These are phyloP conservation scores for Micoletzkya japonica DNA, from an alignment of 2,888 invertebrate genomes.

Conservation along the genomic window DNA sequence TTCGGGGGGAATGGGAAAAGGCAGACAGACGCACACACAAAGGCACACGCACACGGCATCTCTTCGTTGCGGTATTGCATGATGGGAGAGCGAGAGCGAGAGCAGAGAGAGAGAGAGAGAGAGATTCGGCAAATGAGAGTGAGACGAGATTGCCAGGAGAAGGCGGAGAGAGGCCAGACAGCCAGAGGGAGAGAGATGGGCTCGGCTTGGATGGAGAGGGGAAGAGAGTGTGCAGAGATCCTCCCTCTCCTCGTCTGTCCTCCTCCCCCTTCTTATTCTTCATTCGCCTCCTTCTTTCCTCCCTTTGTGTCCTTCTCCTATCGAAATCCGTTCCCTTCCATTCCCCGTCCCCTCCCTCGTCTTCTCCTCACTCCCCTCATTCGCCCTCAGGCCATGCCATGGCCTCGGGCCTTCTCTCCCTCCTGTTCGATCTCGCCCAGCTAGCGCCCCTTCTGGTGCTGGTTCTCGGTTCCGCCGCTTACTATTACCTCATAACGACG, in stretches of 20 bases:
- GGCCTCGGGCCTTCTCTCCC: background rate
- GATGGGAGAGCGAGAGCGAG: no score
- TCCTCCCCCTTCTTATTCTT: background rate
- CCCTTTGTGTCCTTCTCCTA: background rate
- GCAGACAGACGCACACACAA: slow-evolving; percentile 9
- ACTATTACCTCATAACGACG: slow-evolving; percentile 25
- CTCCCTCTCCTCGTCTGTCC: slow-evolving; percentile 1
- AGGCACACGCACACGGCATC: no score
- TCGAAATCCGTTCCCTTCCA: background rate
- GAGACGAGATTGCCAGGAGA: no score
- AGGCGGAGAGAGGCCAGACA: no score
- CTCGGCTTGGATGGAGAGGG: slow-evolving; percentile 17
- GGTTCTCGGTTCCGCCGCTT: slow-evolving; percentile 21
- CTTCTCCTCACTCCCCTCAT: slow-evolving; percentile 1
- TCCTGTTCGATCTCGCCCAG: slow-evolving; percentile 6
- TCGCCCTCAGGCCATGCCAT: background rate
- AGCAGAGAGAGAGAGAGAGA: no score
- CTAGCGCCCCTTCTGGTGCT: slow-evolving; percentile 18
- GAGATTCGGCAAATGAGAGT: no score
- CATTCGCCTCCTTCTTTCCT: background rate
- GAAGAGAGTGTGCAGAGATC: background rate
- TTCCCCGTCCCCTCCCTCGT: background rate
- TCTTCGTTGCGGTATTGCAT: no score
- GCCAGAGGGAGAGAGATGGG: no score
- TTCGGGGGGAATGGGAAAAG: background rate